Evolutionary conservation across 2,797 vertebrate genomes (phyloP), one percentile per base, ranked within the genome.

Genomic region (Diplodus sargus): DNA sequence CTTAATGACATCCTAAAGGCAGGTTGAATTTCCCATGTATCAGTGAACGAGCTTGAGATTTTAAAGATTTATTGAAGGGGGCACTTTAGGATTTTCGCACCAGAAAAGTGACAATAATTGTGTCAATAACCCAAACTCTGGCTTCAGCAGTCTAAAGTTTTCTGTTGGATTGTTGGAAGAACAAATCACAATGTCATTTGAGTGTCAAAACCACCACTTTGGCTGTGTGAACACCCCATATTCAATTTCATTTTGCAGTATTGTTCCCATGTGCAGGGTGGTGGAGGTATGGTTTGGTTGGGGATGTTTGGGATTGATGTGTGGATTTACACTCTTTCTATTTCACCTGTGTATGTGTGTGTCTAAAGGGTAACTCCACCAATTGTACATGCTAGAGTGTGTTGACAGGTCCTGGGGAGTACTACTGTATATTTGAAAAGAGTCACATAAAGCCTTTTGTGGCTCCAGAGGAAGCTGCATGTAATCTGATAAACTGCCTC

Each of bases 211-310:
- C 15, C 48, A 5, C 39, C 22, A n/a, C 53, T 34, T 10, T 60
- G 13, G 42, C 23, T 43, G 0, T 53, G 39, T 18, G 16, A 78
- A 72, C 78, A 76, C 47, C 18, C 53, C 66, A 79, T 70, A 66
- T 54, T 61, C 59, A 30, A 10, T 82, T 68, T 70, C 48, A 61
- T 43, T 49, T 23, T 53, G 71, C 60, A 47, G 68, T 30, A 17
- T 9, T 34, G 39, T 23, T 42, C 3, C 51, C 28, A 5, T 5
- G 9, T 0, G 2, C 30, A 23, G 54, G 47, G 18, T 42, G 60
- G 17, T 52, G 30, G 52, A 63, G 68, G 42, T 52, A 10, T 61
- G 0, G 2, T 28, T 76, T 54, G 63, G 18, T 45, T 53, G 17
- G 57, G 72, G 15, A 22, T 75, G 17, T n/a, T 52, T 42, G 23